Evolutionary conservation across 2,113 vertebrate genomes (phyloP), one percentile per base, ranked within the genome.

Genomic region (Sinocyclocheilus anshuiensis): DNA sequence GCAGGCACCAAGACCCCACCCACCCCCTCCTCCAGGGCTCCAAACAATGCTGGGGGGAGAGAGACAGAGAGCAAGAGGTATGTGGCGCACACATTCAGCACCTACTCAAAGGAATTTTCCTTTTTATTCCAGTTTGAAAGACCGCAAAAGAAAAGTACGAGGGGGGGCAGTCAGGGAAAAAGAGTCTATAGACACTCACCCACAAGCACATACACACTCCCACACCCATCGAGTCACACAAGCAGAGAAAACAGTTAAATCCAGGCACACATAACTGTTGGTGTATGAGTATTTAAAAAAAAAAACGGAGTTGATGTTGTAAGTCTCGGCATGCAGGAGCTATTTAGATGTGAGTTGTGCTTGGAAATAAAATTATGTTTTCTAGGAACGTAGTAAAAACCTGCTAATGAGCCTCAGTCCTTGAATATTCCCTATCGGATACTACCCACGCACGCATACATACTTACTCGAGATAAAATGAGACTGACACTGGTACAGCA

Each of bases 1-100:
- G 65, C 81, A 79, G 61, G 71, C 84, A 84, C 48, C 6, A 22
- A 89, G 84, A 89, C 86, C 86, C 86, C 88, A 89, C 88, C 88
- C 88, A 89, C 86, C 86, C 53, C 86, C 88, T 87, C 79, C 78
- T 87, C 86, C 74, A 83, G 83, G 86, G 75, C 95, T 83, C 74
- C 57, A 89, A 87, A 89, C 88, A 89, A 89, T 89, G 84, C 88
- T 85, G 79, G 72, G 45, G 77, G 81, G 80, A 84, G 84, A 77
- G 71, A 57, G 39, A 57, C 71, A 48, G 71, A 83, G 65, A 59
- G 50, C 67, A 72, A 24, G 78, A 33, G 78, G 63, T 76, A 61
- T 53, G 61, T 65, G 79, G 72, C 55, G 48, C 53, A 86, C 78
- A 75, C 87, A 86, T 90, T 90, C 89, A 89, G 83, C 72, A 87